Conservation (phyloP, 1,140 invertebrate species). For the Reticulitermes speratus region DNA sequence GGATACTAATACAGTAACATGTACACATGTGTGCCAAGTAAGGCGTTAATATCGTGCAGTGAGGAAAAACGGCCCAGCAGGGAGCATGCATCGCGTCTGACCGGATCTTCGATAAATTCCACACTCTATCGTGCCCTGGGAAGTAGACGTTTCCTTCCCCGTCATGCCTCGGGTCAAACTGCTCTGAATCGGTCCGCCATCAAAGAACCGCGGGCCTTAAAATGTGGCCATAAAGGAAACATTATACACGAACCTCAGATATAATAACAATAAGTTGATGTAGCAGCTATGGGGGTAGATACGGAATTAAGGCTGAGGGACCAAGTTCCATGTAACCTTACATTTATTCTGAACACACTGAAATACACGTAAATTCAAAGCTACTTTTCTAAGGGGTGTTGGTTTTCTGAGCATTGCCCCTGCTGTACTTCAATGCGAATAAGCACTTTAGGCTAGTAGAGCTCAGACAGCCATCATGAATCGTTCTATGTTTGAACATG, state of each 20-base stretch:
- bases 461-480: no score
- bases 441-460: no score
- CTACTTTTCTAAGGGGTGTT: no score
- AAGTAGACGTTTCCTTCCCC: not conserved
- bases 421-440: no score
- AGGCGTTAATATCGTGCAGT: no score
- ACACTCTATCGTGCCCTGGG: not conserved
- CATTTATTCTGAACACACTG: no score
- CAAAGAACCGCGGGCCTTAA: not conserved
- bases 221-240: not conserved
- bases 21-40: no score
- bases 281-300: not conserved
- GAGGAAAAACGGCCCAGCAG: not conserved
- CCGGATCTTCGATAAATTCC: not conserved
- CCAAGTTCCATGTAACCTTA: not conserved
- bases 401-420: no score
- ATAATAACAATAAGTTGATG: not conserved
- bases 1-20: no score
- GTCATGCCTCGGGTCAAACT: not conserved
- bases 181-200: not conserved
- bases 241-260: not conserved
- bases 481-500: no score
- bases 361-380: no score
- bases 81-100: not conserved
- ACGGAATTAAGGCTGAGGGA: not conserved